A percentile compares a stretch with the other conserved stretches of the same genome.
These are phyloP conservation scores for Centruroides vittatus DNA, from an alignment of 1,140 invertebrate genomes.

Conservation along the genomic window DNA sequence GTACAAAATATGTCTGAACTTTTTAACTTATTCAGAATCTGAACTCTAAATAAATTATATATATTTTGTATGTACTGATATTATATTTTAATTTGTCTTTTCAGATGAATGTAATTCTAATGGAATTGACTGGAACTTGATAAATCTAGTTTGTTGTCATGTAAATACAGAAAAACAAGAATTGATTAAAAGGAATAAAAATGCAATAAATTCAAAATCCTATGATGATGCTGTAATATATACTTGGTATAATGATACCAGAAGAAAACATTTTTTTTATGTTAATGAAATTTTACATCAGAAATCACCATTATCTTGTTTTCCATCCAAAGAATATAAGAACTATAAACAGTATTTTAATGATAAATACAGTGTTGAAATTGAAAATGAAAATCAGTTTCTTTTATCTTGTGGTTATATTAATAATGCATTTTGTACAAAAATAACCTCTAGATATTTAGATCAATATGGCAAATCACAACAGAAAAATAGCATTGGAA, in stretches of 20 bases:
- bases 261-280: not conserved
- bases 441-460: constrained; percentile 5
- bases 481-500: not conserved
- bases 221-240: too few species aligned
- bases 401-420: not conserved
- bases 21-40: too few species aligned
- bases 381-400: constrained; percentile 67
- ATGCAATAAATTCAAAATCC: too few species aligned
- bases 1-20: too few species aligned
- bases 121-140: too few species aligned
- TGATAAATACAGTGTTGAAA: constrained; percentile 77
- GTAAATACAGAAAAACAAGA: too few species aligned
- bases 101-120: too few species aligned
- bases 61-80: too few species aligned
- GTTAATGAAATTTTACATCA: constrained; percentile 32
- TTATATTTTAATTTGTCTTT: too few species aligned
- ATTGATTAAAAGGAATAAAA: too few species aligned
- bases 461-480: not conserved
- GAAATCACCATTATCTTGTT: constrained; percentile 72
- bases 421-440: not conserved
- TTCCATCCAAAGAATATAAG: constrained; percentile 64
- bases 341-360: constrained; percentile 88
- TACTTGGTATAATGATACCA: not conserved
- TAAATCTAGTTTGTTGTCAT: too few species aligned
- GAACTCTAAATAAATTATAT: too few species aligned